Evolutionary conservation across 2,888 invertebrate genomes (phyloP).

Genomic region (Eugnorisma glareosa): DNA sequence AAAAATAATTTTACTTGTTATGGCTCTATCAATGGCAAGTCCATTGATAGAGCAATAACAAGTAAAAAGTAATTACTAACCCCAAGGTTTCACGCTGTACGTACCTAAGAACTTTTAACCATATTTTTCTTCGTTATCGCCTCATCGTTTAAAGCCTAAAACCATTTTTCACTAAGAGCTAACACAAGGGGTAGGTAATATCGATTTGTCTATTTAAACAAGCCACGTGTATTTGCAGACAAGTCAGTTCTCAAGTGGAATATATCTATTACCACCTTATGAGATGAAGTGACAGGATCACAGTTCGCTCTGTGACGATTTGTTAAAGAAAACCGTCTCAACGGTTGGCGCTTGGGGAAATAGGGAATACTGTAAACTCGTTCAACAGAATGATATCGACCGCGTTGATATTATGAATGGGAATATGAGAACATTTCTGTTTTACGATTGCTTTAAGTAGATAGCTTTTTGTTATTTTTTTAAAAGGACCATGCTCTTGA

Average conservation of each 20-base stretch:
- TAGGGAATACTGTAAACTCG: conserved; percentile 23
- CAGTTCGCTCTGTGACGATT: conserved; percentile 7
- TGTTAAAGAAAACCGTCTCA: conserved; percentile 32
- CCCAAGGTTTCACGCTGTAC: neutral
- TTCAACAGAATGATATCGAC: conserved; percentile 26
- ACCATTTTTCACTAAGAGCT: conserved; percentile 19
- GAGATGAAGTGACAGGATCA: conserved; percentile 17
- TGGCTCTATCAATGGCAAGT: neutral
- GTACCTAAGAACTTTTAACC: neutral
- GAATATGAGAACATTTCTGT: conserved; percentile 3
- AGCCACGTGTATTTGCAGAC: conserved; percentile 2
- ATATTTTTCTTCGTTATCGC: neutral
- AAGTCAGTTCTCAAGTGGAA: conserved; percentile 13
- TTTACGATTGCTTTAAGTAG: neutral
- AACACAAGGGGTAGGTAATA: conserved; percentile 3
- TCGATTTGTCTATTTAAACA: conserved; percentile 33
- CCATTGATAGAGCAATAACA: too few species aligned
- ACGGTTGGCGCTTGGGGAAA: conserved; percentile 30
- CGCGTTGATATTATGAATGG: conserved; percentile 15
- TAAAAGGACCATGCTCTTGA: neutral
- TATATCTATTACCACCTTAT: conserved; percentile 31
- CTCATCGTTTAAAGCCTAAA: neutral
- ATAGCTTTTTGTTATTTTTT: neutral
- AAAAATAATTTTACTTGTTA: too few species aligned
- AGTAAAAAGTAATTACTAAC: too few species aligned